Evolutionary conservation across 2,888 invertebrate genomes (phyloP).

Genomic region (Neoscelio sp.): DNA sequence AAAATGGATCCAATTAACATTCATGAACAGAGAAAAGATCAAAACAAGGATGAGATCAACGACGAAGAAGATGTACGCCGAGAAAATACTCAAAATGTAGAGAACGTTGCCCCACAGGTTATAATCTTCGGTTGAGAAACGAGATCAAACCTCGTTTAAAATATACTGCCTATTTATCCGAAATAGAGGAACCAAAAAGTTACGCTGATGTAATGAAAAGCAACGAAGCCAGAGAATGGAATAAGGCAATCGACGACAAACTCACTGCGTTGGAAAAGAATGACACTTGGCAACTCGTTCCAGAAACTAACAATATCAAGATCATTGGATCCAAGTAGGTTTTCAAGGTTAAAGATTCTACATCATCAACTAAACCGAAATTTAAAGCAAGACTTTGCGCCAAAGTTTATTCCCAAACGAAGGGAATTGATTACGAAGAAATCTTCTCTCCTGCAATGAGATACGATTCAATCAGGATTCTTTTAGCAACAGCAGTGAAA

Average conservation of each 20-base stretch:
- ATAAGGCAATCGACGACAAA: constrained; percentile 32
- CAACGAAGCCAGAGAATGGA: constrained; percentile 11
- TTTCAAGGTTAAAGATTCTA: constrained; percentile 20
- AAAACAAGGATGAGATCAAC: too few species aligned
- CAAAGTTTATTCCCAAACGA: constrained; percentile 25
- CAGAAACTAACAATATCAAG: background rate
- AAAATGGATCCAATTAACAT: too few species aligned
- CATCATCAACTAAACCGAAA: constrained; percentile 1
- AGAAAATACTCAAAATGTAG: too few species aligned
- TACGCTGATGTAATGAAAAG: constrained; percentile 29
- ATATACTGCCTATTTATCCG: constrained; percentile 11
- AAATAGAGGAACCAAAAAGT: background rate
- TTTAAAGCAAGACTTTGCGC: constrained; percentile 48
- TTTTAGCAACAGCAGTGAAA: constrained; percentile 24
- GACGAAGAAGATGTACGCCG: too few species aligned
- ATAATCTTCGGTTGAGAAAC: too few species aligned
- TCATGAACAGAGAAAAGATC: too few species aligned
- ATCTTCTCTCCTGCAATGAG: constrained; percentile 21
- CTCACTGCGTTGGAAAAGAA: constrained; percentile 20
- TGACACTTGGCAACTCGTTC: constrained; percentile 17
- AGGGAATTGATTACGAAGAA: constrained; percentile 37
- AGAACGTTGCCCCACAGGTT: too few species aligned
- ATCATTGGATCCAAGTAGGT: constrained; percentile 48
- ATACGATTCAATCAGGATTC: constrained; percentile 28
- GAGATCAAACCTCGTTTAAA: too few species aligned